phyloP scores from a whole-genome alignment of 2,113 vertebrate genomes.

The Gadus chalcogrammus region DNA sequence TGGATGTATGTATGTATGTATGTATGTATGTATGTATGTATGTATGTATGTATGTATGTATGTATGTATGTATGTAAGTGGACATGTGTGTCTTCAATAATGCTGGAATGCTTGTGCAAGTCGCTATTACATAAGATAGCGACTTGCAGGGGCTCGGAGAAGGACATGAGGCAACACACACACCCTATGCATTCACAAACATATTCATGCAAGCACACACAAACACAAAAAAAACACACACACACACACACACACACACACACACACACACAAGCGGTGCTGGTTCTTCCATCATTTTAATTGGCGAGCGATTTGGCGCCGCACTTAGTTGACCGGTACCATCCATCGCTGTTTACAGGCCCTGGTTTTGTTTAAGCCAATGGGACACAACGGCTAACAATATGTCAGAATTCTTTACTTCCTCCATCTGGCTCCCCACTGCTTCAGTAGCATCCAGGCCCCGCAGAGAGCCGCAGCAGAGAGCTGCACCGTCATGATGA shows the following conservation, averaged over 20 bases:
- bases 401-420: constrained; percentile 32
- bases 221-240: background rate
- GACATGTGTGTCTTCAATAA: background rate
- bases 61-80: background rate
- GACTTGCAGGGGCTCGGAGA: constrained; percentile 16
- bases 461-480: constrained; percentile 20
- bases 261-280: constrained; percentile 18
- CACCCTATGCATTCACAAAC: background rate
- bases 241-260: background rate
- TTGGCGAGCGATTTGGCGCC: constrained; percentile 54
- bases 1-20: too few relatives aligned
- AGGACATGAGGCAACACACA: constrained; percentile 32
- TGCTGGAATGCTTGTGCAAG: background rate
- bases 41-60: background rate
- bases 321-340: constrained; percentile 46
- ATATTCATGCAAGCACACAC: background rate
- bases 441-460: constrained; percentile 14
- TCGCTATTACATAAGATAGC: background rate
- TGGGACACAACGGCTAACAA: constrained; percentile 38
- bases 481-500: constrained; percentile 41
- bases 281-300: constrained; percentile 69
- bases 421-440: background rate
- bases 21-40: too few relatives aligned
- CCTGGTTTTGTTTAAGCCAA: constrained; percentile 35
- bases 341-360: constrained; percentile 57